These are phyloP conservation scores for Percopsis transmontana DNA, from an alignment of 2,113 vertebrate species.

Conservation along the genomic window DNA sequence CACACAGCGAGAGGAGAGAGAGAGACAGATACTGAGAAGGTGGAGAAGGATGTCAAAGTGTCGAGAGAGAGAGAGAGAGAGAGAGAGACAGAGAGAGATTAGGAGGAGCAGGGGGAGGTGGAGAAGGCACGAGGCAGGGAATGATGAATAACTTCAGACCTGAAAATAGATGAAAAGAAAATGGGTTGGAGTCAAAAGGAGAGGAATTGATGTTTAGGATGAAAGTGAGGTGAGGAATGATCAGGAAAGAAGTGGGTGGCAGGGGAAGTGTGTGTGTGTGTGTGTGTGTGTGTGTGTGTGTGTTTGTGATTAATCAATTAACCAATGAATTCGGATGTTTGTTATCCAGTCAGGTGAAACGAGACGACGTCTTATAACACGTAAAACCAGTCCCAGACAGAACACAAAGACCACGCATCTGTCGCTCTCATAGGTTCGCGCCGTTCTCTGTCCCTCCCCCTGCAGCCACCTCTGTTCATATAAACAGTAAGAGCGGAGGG, in stretches of 20 bases:
- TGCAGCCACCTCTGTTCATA: too few species aligned
- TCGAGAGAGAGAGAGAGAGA: not conserved
- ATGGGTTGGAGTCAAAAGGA: slow-evolving; percentile 21
- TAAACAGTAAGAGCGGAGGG: too few species aligned
- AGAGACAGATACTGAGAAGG: not conserved
- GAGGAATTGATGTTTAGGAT: slow-evolving; percentile 6
- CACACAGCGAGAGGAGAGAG: slow-evolving; percentile 17
- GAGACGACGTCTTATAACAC: too few species aligned
- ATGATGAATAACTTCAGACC: slow-evolving; percentile 40
- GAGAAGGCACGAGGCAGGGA: not conserved
- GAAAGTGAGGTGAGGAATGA: not conserved
- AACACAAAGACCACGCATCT: too few species aligned
- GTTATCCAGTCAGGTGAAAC: not conserved
- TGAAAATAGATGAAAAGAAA: slow-evolving; percentile 39
- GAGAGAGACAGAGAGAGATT: slow-evolving; percentile 18
- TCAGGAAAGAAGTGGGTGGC: slow-evolving; percentile 5
- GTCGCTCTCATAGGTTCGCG: too few species aligned
- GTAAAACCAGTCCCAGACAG: too few species aligned
- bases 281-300: slow-evolving; percentile 6
- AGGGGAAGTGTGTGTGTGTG: slow-evolving; percentile 11
- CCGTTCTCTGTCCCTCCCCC: too few species aligned
- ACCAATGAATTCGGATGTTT: not conserved
- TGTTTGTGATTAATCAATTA: too few species aligned
- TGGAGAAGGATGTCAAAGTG: not conserved
- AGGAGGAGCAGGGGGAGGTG: not conserved